Evolutionary conservation across 2,797 vertebrate genomes (phyloP), one percentile per base, ranked within the genome.

Genomic region (Spheniscus humboldti): DNA sequence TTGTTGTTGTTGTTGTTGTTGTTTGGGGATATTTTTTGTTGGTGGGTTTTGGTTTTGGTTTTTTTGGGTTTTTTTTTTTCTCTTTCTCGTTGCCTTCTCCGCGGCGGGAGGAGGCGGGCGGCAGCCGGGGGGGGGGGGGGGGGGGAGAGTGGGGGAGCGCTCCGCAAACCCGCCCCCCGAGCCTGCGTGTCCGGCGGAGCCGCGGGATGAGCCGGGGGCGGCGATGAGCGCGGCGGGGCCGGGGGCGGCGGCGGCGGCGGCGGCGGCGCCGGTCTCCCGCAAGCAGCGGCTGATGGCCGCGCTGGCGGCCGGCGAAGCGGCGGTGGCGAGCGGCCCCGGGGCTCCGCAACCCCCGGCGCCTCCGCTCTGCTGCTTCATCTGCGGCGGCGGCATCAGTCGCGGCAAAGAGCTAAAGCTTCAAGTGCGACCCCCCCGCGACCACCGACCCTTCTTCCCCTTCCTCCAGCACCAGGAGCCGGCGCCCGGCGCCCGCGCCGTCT

Each of bases 391-490:
- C 71, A 99, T 99, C 68, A 98, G 98, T 48, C 97, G 98, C 7
- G 99, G 99, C 57, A 99, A 99, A 96, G 99, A 99, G 96, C 94
- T 99, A 24, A 96, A 97, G 97, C 96, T 99, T 87, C 99, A 98
- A 93, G 99, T 99, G 69, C 98, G 98, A 92, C 98, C 97, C 92
- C 97, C 98, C 47, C 82, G 96, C 98, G 98, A 92, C 88, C 97
- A 64, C 90, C 91, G 97, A 86, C 98, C 99, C 20, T 99, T 99
- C 97, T 99, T 99, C 97, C 99, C 99, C 14, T 99, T 99, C 86
- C 97, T 99, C 67, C 99, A 99, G 97, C 99, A 99, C 83, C 99
- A 99, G 97, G 99, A 99, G 95, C 98, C 99, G 82, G 99, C 99
- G 43, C 99, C 99, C 82, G 99, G 99, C 64, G 99, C 99, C 88